Evolutionary conservation across 2,797 vertebrate species (phyloP).

Genomic region (Helicolenus hilgendorfi): DNA sequence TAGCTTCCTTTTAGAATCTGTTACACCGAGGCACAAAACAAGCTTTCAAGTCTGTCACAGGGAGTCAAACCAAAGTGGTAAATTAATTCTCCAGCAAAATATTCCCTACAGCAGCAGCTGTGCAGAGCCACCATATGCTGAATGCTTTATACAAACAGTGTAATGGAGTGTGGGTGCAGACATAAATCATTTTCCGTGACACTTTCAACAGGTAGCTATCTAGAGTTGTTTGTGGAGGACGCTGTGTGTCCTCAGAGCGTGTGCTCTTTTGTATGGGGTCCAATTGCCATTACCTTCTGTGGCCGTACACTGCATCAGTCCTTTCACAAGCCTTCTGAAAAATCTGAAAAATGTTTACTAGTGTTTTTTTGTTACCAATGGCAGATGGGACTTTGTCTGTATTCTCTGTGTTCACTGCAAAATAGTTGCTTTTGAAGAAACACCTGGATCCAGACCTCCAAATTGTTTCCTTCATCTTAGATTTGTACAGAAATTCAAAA

Average conservation of each 20-base stretch:
- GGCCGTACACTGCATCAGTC: neutral
- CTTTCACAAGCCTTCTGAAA: neutral
- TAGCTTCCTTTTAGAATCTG: slow-evolving; percentile 21
- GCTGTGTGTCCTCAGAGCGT: slow-evolving; percentile 18
- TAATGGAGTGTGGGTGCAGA: slow-evolving; percentile 51
- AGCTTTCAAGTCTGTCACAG: slow-evolving; percentile 53
- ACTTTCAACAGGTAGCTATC: slow-evolving; percentile 67
- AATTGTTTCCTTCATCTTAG: neutral
- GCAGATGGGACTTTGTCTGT: neutral
- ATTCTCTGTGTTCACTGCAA: neutral
- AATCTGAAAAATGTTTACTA: neutral
- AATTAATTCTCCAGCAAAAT: slow-evolving; percentile 72
- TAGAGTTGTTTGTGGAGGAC: slow-evolving; percentile 28
- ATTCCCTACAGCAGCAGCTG: slow-evolving; percentile 66
- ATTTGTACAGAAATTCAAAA: neutral
- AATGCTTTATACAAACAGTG: slow-evolving; percentile 66
- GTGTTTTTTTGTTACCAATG: neutral
- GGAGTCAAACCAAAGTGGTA: slow-evolving; percentile 53
- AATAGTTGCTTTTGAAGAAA: neutral
- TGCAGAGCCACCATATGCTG: slow-evolving; percentile 55
- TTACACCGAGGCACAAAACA: slow-evolving; percentile 42
- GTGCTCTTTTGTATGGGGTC: neutral
- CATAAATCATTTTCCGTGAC: slow-evolving; percentile 71
- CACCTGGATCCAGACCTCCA: neutral
- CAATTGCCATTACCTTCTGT: neutral